Conservation (phyloP, 53 echinoderm and acorn worm genomes). For the Zoroaster sp. region DNA sequence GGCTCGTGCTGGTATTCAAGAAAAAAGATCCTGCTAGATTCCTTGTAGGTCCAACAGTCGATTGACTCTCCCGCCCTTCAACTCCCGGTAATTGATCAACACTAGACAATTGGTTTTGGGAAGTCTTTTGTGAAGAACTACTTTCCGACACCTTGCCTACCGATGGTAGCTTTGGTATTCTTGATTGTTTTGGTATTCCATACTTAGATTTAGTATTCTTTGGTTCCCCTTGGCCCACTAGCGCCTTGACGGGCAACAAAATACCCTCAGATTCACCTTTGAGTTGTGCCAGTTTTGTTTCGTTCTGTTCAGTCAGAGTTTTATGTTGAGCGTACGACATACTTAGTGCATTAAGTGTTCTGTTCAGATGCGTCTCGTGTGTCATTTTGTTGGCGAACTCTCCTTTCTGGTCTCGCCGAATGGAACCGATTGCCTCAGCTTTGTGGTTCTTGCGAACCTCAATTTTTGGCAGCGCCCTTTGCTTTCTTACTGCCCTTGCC, state of each 20-base stretch:
- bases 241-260: neutral
- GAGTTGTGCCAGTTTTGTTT: slow-evolving; percentile 41
- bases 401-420: slow-evolving; percentile 55
- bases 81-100: neutral
- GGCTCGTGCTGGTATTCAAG: slow-evolving; percentile 8
- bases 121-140: neutral
- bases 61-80: neutral
- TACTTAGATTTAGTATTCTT: neutral
- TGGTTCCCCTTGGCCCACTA: neutral
- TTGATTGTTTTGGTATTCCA: neutral
- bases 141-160: neutral
- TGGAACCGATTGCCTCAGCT: slow-evolving; percentile 61
- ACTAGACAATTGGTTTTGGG: neutral
- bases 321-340: slow-evolving; percentile 18
- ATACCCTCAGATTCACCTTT: slow-evolving; percentile 14
- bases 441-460: slow-evolving; percentile 28
- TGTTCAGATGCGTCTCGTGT: slow-evolving; percentile 51
- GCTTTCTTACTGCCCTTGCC: neutral
- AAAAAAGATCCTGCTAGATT: neutral
- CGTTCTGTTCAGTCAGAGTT: slow-evolving; percentile 27
- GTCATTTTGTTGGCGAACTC: slow-evolving; percentile 44
- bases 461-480: slow-evolving; percentile 26
- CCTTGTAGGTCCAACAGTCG: neutral
- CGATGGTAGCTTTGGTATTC: neutral
- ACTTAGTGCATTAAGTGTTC: slow-evolving; percentile 63